Evolutionary conservation across 2,888 invertebrate species (phyloP), one percentile per base, ranked within the genome.

Genomic region (Mechanitis messenoides): DNA sequence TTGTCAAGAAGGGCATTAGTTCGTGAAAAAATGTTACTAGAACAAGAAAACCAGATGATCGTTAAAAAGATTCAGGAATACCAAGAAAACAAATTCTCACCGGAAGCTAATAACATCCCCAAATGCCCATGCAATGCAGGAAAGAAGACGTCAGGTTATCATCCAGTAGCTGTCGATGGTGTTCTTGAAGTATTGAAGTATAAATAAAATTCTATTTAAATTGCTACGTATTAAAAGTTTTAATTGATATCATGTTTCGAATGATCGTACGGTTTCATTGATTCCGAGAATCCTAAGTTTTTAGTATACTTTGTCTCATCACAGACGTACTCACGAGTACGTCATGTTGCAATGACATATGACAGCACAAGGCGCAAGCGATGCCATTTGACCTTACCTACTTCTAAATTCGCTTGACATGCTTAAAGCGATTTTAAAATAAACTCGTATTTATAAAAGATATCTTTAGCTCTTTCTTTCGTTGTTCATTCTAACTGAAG

Each of bases 351-450:
- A 83, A 82, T 74, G 69, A 74, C 70, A 73, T 77, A 76, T 75
- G 72, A 74, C 76, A 20, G 20, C 20, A 20, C 20, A 72, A 82
- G 75, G 76, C 76, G 76, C 79, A 79, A 81, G 80, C 79, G 80
- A 80, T 83, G 84, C 69, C 69, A 79, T 84, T 80, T 85, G 83
- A 84, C 85, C 84, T 84, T 76, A 74, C 70, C 72, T 69, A 73
- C 71, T 69, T 70, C 65, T 66, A 68, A 64, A 60, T 53, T 56
- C 55, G 63, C 65, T 68, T 65, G 38, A 62, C 63, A 68, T 54
- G 60, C 62, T 58, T 63, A 55, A 58, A 63, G 67, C 65, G 69
- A 59, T 63, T 65, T 61, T 54, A 60, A 38, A 62, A 62, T 46
- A 35, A 59, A 59, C 45, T 20, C 38, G n/a, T 33, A 38, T 58